Conservation (phyloP, 1,140 invertebrate species). For the Sycophila sp. region DNA sequence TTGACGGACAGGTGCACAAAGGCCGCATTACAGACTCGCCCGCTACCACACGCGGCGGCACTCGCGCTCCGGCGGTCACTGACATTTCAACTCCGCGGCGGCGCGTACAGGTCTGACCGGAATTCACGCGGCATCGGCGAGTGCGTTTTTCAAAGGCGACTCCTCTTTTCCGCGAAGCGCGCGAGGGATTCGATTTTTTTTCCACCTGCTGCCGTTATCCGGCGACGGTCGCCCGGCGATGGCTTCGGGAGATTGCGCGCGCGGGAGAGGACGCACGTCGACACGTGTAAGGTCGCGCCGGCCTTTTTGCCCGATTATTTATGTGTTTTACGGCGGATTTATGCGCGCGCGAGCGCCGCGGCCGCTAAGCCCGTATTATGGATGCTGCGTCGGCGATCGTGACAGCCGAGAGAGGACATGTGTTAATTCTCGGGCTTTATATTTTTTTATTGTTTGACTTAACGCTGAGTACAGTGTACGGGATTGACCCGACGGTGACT, state of each 20-base stretch:
- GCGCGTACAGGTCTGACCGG: slow-evolving; percentile 59
- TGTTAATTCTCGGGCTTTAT: background rate
- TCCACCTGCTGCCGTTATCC: slow-evolving; percentile 16
- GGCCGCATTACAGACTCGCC: background rate
- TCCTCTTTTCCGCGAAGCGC: slow-evolving; percentile 2
- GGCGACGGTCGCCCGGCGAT: background rate
- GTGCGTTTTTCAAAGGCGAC: too few relatives aligned
- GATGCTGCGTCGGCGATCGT: background rate
- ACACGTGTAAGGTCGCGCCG: slow-evolving; percentile 22
- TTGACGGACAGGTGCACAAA: background rate
- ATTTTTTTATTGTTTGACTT: too few relatives aligned
- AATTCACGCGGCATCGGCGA: slow-evolving; percentile 56
- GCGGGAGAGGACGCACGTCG: background rate
- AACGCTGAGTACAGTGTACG: too few relatives aligned
- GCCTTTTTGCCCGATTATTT: slow-evolving; percentile 29
- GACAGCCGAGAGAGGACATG: background rate
- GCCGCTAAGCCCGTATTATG: background rate
- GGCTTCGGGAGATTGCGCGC: slow-evolving; percentile 18
- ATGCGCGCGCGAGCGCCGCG: background rate
- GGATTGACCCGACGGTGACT: too few relatives aligned
- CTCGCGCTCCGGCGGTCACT: slow-evolving; percentile 59
- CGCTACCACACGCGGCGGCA: slow-evolving; percentile 24
- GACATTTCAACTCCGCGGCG: slow-evolving; percentile 50
- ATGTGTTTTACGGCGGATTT: background rate
- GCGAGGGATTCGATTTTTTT: background rate